Evolutionary conservation across 2,888 invertebrate genomes (phyloP).

Genomic region (Pegoplata infirma): DNA sequence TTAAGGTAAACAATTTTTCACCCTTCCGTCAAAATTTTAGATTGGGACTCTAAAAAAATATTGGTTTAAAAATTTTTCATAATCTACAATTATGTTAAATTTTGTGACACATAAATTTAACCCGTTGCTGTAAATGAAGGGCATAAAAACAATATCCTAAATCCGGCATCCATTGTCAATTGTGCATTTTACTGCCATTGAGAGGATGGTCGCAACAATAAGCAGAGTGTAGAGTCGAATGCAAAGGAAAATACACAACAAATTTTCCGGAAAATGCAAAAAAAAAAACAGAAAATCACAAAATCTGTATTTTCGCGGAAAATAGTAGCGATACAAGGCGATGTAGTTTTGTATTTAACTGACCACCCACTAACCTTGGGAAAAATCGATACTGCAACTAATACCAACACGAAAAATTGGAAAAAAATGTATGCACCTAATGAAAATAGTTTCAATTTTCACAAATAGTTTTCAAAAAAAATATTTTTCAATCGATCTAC

Average conservation of each 20-base stretch:
- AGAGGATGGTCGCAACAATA: conserved; percentile 42
- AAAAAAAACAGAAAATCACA: too few relatives aligned
- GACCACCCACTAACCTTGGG: conserved; percentile 70
- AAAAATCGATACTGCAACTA: conserved; percentile 72
- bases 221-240: conserved; percentile 31
- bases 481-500: neutral
- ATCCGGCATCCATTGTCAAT: conserved; percentile 42
- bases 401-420: conserved; percentile 54
- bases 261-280: conserved; percentile 41
- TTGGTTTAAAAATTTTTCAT: too few relatives aligned
- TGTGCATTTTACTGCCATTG: conserved; percentile 22
- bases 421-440: too few relatives aligned
- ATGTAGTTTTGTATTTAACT: conserved; percentile 44
- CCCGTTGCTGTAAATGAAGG: too few relatives aligned
- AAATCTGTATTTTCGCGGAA: conserved; percentile 51
- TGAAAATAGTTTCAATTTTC: neutral
- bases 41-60: too few relatives aligned
- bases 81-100: too few relatives aligned
- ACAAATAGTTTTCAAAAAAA: neutral
- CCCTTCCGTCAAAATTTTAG: too few relatives aligned
- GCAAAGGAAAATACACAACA: conserved; percentile 35
- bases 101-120: too few relatives aligned
- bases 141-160: too few relatives aligned
- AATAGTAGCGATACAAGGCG: conserved; percentile 43
- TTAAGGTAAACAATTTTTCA: too few relatives aligned